Conservation (phyloP, 2,888 invertebrate species). For the Unio pictorum region DNA sequence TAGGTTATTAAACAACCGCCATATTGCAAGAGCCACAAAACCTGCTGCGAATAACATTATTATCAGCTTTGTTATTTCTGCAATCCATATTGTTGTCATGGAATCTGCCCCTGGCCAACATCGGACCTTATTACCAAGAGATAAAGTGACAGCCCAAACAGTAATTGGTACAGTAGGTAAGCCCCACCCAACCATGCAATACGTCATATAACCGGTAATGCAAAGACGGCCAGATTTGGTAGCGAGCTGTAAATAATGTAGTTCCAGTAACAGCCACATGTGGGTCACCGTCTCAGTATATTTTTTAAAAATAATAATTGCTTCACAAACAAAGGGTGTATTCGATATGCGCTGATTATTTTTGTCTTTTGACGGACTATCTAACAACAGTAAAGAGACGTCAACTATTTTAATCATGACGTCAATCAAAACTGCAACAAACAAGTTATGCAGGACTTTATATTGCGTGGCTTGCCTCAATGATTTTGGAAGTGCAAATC, state of each 20-base stretch:
- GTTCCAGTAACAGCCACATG: slow-evolving; percentile 27
- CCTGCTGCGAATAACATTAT: slow-evolving; percentile 6
- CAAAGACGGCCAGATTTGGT: slow-evolving; percentile 17
- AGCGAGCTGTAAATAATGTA: slow-evolving; percentile 16
- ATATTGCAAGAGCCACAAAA: slow-evolving; percentile 11
- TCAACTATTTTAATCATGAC: slow-evolving; percentile 11
- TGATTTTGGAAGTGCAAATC: slow-evolving; percentile 20
- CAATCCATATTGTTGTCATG: slow-evolving; percentile 25
- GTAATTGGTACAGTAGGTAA: slow-evolving; percentile 26
- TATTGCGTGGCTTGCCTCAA: slow-evolving; percentile 13
- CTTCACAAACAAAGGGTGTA: slow-evolving; percentile 19
- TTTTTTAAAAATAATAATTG: slow-evolving; percentile 17
- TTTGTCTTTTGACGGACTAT: neutral
- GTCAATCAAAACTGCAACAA: slow-evolving; percentile 19
- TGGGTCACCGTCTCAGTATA: slow-evolving; percentile 13
- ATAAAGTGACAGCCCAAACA: slow-evolving; percentile 28
- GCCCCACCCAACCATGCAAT: slow-evolving; percentile 33
- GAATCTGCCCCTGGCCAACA: slow-evolving; percentile 29
- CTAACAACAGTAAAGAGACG: slow-evolving; percentile 9
- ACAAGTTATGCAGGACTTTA: slow-evolving; percentile 26
- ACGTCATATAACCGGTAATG: slow-evolving; percentile 20
- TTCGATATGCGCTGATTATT: slow-evolving; percentile 1
- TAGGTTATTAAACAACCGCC: slow-evolving; percentile 6
- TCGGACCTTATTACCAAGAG: slow-evolving; percentile 19
- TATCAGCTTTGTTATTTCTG: slow-evolving; percentile 20